Base-by-base conservation (phyloP, 2,797 vertebrate genomes). In the Characodon lateralis region DNA sequence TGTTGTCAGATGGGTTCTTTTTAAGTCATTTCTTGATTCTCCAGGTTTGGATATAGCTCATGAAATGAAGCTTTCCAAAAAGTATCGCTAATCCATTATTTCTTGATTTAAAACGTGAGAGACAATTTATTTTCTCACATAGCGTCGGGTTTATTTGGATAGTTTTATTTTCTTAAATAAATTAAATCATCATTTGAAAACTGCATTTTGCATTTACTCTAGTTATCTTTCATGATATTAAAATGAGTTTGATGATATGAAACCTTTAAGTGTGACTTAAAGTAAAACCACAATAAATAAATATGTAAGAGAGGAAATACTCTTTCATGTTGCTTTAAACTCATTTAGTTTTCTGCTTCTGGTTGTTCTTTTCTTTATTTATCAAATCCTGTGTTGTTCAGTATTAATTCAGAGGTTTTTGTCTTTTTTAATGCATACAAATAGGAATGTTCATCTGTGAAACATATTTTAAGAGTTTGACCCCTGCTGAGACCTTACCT, bases 351-450 rank as follows among this genome's bases (percentile, higher is more conserved):
- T 51, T 71, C 75, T 68, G 58, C 77, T 83, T 89, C 43, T 35
- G 69, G 69, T 83, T 73, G 41, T 24, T 76, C 18, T 31, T 41
- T 28, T 78, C 35, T 58, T 48, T 1, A 39, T 78, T 81, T 59
- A 74, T 79, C 79, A 51, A 1, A 74, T 74, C 78, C 83, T 77
- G 68, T 82, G 83, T 81, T 73, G 61, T 58, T 80, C 73, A 70
- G 78, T 88, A 70, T 88, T 88, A 73, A 73, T 85, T 69, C 31
- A 5, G 69, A 74, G 55, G 0, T 68, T 83, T 24, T 80, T 79
- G 83, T 79, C 18, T 26, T 46, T 82, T 78, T 85, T 73, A 5
- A 4, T 43, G 82, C 76, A 35, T 22, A 80, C 76, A 71, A 89
- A 72, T 78, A 59, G 78, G 73, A 86, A 77, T 63, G 82, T 79